Conservation (phyloP, 2,888 invertebrate genomes). For the Aphidoletes aphidimyza region DNA sequence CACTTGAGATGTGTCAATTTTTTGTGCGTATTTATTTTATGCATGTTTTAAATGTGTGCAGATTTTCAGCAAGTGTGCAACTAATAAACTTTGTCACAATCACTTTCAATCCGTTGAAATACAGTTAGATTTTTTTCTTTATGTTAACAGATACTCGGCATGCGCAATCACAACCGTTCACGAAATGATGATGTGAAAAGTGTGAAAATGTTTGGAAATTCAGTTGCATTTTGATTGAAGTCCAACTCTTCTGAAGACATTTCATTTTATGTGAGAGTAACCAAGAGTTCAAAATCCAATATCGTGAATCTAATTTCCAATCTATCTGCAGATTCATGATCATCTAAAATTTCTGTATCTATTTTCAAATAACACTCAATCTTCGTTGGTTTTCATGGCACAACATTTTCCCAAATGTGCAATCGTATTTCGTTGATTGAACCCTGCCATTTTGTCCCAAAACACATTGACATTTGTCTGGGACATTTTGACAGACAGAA, state of each 20-base stretch:
- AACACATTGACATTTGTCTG: not conserved
- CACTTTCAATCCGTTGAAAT: slow-evolving; percentile 16
- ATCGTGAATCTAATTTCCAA: too few species aligned
- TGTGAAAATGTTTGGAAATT: too few species aligned
- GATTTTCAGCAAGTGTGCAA: not conserved
- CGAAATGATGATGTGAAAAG: too few species aligned
- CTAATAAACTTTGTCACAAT: not conserved
- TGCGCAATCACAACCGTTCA: not conserved
- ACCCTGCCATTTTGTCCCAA: not conserved
- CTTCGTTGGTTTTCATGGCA: too few species aligned
- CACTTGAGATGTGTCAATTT: slow-evolving; percentile 2
- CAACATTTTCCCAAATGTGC: too few species aligned
- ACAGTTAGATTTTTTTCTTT: not conserved
- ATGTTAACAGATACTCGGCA: not conserved
- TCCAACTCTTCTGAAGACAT: too few species aligned
- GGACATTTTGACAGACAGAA: not conserved
- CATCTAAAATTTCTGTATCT: too few species aligned
- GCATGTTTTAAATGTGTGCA: not conserved
- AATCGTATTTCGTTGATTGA: not conserved
- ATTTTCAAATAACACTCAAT: too few species aligned
- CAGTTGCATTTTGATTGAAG: too few species aligned
- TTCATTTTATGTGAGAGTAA: too few species aligned
- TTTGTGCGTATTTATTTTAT: not conserved
- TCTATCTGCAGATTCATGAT: too few species aligned
- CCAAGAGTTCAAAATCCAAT: too few species aligned